Evolutionary conservation across 2,888 invertebrate species (phyloP), one percentile per base, ranked within the genome.

Genomic region (Sturmia bella): DNA sequence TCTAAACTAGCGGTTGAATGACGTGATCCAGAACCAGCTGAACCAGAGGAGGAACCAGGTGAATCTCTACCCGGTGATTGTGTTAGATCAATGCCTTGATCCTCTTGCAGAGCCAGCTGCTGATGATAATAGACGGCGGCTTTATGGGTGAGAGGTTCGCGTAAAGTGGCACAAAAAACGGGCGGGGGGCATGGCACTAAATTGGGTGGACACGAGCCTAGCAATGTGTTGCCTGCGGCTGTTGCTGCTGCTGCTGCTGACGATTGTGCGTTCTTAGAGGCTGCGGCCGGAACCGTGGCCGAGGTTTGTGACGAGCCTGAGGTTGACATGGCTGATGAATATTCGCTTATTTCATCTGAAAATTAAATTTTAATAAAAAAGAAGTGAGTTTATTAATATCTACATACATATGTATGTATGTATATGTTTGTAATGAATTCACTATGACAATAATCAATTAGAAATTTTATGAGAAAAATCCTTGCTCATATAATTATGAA

Each of bases 21-120:
- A 54, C 98, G 93, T 17, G 97, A 97, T 21, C 96, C 96, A 1
- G 96, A 96, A 48, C 97, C 97, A 0, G 95, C 95, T 27, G 96
- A 96, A 9, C 97, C 96, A 72, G 96, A 95, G 15, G 96, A 96
- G 0, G 95, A 95, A 13, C 97, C 97, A 13, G 97, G 97, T 89
- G 97, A 97, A 91, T 97, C 97, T 80, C 97, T 94, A n/a, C 97
- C 97, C 52, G 97, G 97, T 87, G 96, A 97, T 94, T 96, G 96
- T 84, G 96, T 96, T 93, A 96, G 94, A 91, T 96, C 96, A 87
- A 96, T 96, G 83, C 96, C 96, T 91, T 96, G 96, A 90, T 96
- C 96, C 90, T 96, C 96, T 88, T 96, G 95, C 82, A 96, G 92
- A 80, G 96, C 95, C 85, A 95, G 92, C 91, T 96, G 96, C 86